Evolutionary conservation across 2,888 invertebrate species (phyloP).

Genomic region (Acanthosepion esculentum): DNA sequence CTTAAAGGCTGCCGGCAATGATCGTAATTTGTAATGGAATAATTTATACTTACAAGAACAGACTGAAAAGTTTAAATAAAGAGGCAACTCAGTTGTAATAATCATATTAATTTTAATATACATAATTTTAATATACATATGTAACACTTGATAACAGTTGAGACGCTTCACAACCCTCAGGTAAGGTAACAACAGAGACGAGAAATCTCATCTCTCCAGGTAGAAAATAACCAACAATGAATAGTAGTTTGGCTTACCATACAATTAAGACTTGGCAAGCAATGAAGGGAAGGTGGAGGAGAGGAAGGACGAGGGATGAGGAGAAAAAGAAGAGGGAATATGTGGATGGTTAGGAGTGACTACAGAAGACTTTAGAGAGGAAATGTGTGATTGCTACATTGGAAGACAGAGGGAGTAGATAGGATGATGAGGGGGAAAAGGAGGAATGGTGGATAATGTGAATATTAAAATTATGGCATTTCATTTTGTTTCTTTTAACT

Average conservation of each 20-base stretch:
- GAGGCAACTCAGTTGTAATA: not conserved
- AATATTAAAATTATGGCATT: not conserved
- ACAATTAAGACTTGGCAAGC: not conserved
- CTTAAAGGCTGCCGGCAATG: too few relatives aligned
- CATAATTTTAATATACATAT: constrained; percentile 33
- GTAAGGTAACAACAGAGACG: not conserved
- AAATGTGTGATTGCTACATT: not conserved
- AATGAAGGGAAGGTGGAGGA: not conserved
- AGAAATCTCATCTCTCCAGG: constrained; percentile 11
- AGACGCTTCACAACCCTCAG: constrained; percentile 11
- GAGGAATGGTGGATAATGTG: not conserved
- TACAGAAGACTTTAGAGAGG: not conserved
- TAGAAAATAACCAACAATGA: constrained; percentile 33
- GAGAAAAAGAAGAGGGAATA: not conserved
- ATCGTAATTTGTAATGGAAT: too few relatives aligned
- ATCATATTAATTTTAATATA: not conserved
- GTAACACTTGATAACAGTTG: constrained; percentile 33
- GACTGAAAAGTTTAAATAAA: too few relatives aligned
- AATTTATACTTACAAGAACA: too few relatives aligned
- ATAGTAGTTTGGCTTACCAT: not conserved
- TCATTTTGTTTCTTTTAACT: not conserved
- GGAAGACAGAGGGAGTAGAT: too few relatives aligned
- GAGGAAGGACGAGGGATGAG: not conserved
- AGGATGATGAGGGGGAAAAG: not conserved
- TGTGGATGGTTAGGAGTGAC: not conserved